A percentile compares a stretch with the other conserved stretches of the same genome.
Conservation (phyloP, 2,113 vertebrate genomes). For the Istiophorus platypterus region DNA sequence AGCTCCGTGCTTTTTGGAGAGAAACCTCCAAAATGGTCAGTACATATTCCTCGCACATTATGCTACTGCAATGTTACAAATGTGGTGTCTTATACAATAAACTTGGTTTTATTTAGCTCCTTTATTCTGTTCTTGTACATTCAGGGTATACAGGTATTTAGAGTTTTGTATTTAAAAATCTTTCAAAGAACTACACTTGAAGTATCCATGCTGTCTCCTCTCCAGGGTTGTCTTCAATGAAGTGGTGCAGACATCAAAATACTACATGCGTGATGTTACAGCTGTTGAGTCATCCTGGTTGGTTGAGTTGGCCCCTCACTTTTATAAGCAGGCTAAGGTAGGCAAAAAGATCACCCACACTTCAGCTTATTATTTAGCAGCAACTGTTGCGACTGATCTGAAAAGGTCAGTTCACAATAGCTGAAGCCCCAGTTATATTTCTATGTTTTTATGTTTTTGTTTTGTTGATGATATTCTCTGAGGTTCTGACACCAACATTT, state of each 20-base stretch:
- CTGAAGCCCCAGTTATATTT: neutral
- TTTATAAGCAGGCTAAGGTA: conserved; percentile 98
- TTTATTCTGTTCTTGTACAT: neutral
- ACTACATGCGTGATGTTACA: conserved; percentile 98
- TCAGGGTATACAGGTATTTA: neutral
- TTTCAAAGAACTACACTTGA: neutral
- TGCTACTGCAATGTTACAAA: neutral
- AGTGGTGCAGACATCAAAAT: conserved; percentile 95
- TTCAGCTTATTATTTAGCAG: neutral
- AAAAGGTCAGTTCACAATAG: neutral
- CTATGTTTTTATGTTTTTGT: neutral
- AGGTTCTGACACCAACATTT: neutral
- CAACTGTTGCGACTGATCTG: neutral
- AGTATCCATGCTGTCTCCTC: neutral
- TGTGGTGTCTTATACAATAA: neutral
- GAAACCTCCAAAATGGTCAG: conserved; percentile 97
- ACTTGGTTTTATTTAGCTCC: neutral
- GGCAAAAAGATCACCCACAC: conserved; percentile 44
- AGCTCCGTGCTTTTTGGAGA: conserved; percentile 95
- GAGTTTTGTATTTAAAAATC: neutral
- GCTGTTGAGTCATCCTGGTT: conserved; percentile 96
- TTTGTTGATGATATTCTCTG: neutral
- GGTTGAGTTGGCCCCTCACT: conserved; percentile 96
- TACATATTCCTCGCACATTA: neutral
- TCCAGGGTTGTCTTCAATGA: conserved; percentile 97